Evolutionary conservation across 2,113 vertebrate genomes (phyloP).

Genomic region (Alosa alosa): DNA sequence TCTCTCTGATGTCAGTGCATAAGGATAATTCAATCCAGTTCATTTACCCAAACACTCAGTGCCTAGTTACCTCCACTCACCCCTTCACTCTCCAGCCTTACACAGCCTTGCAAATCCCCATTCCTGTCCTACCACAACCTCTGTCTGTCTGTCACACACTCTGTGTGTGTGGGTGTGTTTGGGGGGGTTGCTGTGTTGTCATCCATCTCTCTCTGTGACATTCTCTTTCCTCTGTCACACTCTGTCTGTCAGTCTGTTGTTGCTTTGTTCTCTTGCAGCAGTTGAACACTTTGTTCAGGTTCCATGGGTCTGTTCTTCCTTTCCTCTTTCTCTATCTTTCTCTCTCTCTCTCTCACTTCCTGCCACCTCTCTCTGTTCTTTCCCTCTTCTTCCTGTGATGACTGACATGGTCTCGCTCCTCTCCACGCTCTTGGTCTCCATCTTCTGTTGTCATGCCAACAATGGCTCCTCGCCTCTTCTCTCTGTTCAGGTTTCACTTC

Average conservation of each 20-base stretch:
- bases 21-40: constrained; percentile 7
- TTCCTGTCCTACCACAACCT: background rate
- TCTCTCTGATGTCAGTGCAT: background rate
- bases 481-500: too few species aligned
- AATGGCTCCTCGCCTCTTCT: too few species aligned
- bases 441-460: too few species aligned
- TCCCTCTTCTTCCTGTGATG: too few species aligned
- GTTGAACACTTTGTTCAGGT: too few species aligned
- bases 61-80: background rate
- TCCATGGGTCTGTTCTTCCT: too few species aligned
- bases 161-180: background rate
- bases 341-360: too few species aligned
- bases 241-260: background rate
- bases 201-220: background rate
- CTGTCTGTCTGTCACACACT: background rate
- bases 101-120: background rate
- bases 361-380: too few species aligned
- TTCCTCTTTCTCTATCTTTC: background rate
- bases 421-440: too few species aligned
- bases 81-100: background rate
- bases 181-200: background rate
- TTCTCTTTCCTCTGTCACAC: background rate
- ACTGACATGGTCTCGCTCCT: too few species aligned
- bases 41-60: constrained; percentile 2
- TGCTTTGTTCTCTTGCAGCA: background rate